Evolutionary conservation across 23 tunicate species (phyloP).

Genomic region (Ascidia mentula): DNA sequence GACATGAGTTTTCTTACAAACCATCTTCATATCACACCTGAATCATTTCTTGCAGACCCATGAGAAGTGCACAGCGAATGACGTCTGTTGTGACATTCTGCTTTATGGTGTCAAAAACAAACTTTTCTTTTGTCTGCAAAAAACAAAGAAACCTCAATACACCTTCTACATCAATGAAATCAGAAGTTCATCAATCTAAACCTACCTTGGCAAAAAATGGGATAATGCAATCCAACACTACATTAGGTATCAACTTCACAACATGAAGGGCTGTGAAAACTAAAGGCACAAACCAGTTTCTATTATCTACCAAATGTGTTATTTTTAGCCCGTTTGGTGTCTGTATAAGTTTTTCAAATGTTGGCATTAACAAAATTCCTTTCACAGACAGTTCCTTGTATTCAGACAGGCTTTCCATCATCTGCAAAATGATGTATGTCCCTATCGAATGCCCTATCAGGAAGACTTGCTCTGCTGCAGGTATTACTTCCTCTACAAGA

Average conservation of each 20-base stretch:
- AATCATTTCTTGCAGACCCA: slow-evolving; percentile 82
- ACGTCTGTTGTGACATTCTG: slow-evolving; percentile 45
- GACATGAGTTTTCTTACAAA: not conserved
- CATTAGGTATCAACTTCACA: slow-evolving; percentile 30
- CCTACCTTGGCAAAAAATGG: slow-evolving; percentile 32
- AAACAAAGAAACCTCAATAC: not conserved
- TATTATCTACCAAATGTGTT: slow-evolving; percentile 59
- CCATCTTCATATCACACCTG: slow-evolving; percentile 23
- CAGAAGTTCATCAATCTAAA: not conserved
- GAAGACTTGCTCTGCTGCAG: slow-evolving; percentile 55
- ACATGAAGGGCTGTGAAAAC: slow-evolving; percentile 12
- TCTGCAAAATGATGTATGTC: slow-evolving; percentile 82
- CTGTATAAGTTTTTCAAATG: slow-evolving; percentile 68
- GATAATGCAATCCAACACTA: slow-evolving; percentile 22
- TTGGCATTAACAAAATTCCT: slow-evolving; percentile 81
- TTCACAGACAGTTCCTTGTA: slow-evolving; percentile 18
- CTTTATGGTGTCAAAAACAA: slow-evolving; percentile 21
- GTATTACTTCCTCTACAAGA: slow-evolving; percentile 50
- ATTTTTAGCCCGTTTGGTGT: slow-evolving; percentile 73
- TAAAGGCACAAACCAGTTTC: slow-evolving; percentile 41
- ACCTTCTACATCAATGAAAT: not conserved
- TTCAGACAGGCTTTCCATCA: slow-evolving; percentile 46
- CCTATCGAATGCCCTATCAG: slow-evolving; percentile 96
- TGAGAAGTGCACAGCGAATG: slow-evolving; percentile 40
- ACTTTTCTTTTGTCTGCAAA: slow-evolving; percentile 38